phyloP scores from a whole-genome alignment of 2,888 invertebrate genomes.

The Drosophila fulvimacula region DNA sequence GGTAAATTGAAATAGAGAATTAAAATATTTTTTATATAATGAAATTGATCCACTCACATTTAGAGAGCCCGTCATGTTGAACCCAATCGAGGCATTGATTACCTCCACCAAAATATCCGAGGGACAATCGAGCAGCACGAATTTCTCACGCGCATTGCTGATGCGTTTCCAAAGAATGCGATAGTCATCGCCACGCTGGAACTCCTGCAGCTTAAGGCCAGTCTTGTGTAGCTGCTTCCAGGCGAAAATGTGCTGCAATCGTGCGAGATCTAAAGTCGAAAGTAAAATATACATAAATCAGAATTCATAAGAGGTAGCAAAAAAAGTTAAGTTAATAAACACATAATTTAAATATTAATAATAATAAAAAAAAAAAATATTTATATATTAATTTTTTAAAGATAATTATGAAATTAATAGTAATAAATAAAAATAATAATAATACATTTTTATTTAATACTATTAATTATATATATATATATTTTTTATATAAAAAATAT shows the following conservation, averaged over 20 bases:
- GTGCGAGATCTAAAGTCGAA: constrained; percentile 86
- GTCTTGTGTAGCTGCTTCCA: constrained; percentile 88
- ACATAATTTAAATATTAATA: neutral
- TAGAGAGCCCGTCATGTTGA: constrained; percentile 83
- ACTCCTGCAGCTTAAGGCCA: constrained; percentile 89
- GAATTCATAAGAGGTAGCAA: neutral
- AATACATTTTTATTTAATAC: neutral
- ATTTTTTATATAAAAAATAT: neutral
- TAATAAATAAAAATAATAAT: neutral
- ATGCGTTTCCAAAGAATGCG: constrained; percentile 85
- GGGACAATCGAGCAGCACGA: constrained; percentile 91
- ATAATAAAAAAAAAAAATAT: too few species aligned
- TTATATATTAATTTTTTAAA: too few species aligned
- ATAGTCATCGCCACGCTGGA: constrained; percentile 85
- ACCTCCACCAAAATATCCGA: constrained; percentile 88
- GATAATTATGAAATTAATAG: too few species aligned
- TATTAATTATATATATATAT: neutral
- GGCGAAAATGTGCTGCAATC: constrained; percentile 92
- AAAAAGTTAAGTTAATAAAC: neutral
- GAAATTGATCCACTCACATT: constrained; percentile 67
- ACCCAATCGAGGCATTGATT: constrained; percentile 85
- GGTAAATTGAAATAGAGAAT: neutral
- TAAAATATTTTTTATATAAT: neutral
- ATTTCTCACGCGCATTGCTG: constrained; percentile 89
- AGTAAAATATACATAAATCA: too few species aligned